Evolutionary conservation across 2,797 vertebrate genomes (phyloP).

Genomic region (Alectoris magna): DNA sequence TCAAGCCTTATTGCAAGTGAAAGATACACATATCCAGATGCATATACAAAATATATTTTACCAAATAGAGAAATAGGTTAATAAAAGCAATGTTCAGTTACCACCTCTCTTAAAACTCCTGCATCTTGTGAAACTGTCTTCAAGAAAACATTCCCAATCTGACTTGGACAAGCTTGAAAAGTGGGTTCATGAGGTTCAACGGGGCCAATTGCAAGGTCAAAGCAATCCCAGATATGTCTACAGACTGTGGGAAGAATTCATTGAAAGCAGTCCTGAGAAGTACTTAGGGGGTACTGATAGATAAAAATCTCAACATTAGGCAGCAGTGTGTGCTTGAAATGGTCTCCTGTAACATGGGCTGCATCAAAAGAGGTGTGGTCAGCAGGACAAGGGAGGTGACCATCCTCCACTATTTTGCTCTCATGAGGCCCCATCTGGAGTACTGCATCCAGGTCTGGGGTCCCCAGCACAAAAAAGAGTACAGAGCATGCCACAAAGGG

Average conservation of each 20-base stretch:
- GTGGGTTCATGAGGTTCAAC: neutral
- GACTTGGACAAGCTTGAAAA: neutral
- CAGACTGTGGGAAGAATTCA: neutral
- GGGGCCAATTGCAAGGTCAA: neutral
- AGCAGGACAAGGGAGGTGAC: too few species aligned
- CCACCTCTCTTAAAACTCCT: neutral
- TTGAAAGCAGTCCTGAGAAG: neutral
- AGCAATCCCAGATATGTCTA: neutral
- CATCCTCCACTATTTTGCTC: too few species aligned
- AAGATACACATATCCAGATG: neutral
- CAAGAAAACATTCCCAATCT: neutral
- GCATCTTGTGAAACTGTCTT: neutral
- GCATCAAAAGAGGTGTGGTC: neutral
- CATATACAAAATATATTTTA: neutral
- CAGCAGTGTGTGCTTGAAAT: neutral
- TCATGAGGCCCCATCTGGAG: too few species aligned
- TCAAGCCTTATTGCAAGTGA: neutral
- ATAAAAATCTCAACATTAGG: neutral
- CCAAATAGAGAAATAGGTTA: neutral
- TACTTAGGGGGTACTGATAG: neutral
- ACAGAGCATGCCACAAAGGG: too few species aligned
- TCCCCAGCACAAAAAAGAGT: too few species aligned
- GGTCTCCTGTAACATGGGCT: too few species aligned
- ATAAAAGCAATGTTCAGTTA: neutral
- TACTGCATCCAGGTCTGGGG: too few species aligned